Percentiles rank a stretch among this genome's conserved stretches.
Conservation (phyloP, 2,797 vertebrate species). For the Fringilla coelebs region DNA sequence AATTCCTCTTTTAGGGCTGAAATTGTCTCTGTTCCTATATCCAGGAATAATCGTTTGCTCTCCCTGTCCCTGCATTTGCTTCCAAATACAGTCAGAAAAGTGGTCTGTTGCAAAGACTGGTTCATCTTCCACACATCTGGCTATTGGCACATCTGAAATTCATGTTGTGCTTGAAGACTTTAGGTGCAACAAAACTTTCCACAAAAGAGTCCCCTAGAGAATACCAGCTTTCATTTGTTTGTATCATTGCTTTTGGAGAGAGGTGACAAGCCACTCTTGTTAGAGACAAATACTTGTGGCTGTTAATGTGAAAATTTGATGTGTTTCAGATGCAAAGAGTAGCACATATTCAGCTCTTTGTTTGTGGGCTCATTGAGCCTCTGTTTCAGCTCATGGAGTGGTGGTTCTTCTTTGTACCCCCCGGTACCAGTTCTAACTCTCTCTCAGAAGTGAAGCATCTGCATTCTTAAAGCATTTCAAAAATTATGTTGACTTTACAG, state of each 20-base stretch:
- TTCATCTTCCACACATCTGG: neutral
- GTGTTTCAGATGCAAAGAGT: neutral
- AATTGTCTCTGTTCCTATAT: neutral
- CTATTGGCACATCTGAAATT: neutral
- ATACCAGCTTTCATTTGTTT: neutral
- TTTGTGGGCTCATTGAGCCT: neutral
- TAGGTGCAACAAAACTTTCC: neutral
- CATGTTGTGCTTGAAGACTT: neutral
- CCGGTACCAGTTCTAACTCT: accelerated
- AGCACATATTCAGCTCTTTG: neutral
- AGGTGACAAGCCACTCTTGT: neutral
- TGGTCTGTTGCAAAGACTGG: neutral
- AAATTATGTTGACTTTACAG: neutral
- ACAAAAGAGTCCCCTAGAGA: neutral
- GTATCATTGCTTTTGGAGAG: neutral
- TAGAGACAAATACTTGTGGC: neutral
- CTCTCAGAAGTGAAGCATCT: neutral
- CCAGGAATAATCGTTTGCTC: accelerated
- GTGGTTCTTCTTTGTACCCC: neutral
- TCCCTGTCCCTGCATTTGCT: accelerated
- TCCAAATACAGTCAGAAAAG: neutral
- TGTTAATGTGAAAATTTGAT: neutral
- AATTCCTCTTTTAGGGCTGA: neutral
- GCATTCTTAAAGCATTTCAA: neutral
- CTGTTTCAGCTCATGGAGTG: neutral